These are phyloP conservation scores for Callocephalon fimbriatum DNA, from an alignment of 2,113 vertebrate genomes.

Conservation along the genomic window DNA sequence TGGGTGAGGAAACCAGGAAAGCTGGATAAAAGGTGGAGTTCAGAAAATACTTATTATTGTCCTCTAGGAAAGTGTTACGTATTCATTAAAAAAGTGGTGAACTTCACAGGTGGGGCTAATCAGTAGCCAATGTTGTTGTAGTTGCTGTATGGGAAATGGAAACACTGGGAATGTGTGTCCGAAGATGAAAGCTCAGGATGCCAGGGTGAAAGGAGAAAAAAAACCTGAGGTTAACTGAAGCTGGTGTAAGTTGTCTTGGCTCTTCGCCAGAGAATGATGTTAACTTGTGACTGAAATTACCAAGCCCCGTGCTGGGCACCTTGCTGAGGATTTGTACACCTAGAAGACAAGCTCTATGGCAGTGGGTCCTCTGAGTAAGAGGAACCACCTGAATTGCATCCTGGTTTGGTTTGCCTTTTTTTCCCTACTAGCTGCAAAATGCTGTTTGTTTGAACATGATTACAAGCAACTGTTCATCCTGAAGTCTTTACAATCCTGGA, in stretches of 20 bases:
- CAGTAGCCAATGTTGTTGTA: background rate
- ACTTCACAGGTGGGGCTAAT: background rate
- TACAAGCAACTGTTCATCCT: background rate
- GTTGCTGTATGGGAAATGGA: background rate
- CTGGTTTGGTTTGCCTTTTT: background rate
- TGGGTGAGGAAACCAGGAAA: background rate
- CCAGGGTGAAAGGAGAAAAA: background rate
- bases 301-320: accelerated
- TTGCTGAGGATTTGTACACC: accelerated
- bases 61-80: background rate
- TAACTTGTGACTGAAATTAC: background rate
- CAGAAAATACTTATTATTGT: background rate
- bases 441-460: background rate
- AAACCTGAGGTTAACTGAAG: background rate
- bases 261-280: background rate
- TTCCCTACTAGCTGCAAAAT: background rate
- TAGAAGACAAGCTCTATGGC: background rate
- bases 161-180: background rate
- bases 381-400: background rate
- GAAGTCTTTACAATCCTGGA: background rate
- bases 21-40: background rate
- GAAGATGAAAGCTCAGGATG: background rate
- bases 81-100: background rate
- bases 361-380: background rate
- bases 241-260: background rate